Evolutionary conservation across 2,113 vertebrate genomes (phyloP).

Genomic region (Cryptotis parvus): DNA sequence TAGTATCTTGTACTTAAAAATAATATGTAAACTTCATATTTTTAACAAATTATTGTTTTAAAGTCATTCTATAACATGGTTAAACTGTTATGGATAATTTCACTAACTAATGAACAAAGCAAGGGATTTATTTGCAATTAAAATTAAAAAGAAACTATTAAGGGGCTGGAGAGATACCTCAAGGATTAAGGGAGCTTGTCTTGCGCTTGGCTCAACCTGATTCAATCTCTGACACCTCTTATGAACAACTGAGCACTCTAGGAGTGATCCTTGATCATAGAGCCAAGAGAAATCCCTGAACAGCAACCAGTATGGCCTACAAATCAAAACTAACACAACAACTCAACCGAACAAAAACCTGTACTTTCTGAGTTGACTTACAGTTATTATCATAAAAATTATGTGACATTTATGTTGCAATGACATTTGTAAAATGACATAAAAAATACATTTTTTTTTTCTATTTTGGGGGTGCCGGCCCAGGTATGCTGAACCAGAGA

Average conservation of each 20-base stretch:
- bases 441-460: too few relatives aligned
- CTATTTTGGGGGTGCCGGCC: too few relatives aligned
- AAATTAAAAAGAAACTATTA: not conserved
- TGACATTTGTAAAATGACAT: not conserved
- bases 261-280: too few relatives aligned
- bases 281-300: too few relatives aligned
- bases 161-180: too few relatives aligned
- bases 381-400: not conserved
- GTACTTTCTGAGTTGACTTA: not conserved
- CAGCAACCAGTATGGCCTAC: too few relatives aligned
- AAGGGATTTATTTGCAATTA: not conserved
- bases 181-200: too few relatives aligned
- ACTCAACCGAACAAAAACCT: not conserved
- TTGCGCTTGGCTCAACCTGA: too few relatives aligned
- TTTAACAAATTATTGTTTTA: not conserved
- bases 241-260: too few relatives aligned
- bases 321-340: too few relatives aligned
- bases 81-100: not conserved
- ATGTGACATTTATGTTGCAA: not conserved
- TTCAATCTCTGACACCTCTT: too few relatives aligned
- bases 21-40: not conserved
- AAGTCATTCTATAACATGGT: not conserved
- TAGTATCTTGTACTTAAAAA: slow-evolving; percentile 12
- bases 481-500: too few relatives aligned
- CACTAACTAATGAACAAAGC: not conserved